Evolutionary conservation across 1,140 invertebrate species (phyloP).

Genomic region (Drosophila asahinai): DNA sequence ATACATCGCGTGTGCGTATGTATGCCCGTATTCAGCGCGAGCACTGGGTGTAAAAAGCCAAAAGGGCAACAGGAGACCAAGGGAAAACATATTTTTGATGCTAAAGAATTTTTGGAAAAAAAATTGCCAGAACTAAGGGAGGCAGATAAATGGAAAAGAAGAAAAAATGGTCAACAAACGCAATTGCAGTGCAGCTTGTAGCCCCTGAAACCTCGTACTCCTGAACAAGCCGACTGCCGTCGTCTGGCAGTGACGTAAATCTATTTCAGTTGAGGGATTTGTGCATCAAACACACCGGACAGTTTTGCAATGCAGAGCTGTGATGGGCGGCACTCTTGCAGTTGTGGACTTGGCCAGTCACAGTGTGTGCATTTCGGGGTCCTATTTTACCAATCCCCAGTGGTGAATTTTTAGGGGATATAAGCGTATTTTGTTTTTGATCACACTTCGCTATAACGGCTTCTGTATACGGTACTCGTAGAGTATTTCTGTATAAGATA

Average conservation of each 20-base stretch:
- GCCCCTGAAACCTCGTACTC: constrained; percentile 10
- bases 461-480: constrained; percentile 6
- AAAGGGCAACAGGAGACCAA: constrained; percentile 16
- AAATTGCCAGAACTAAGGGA: constrained; percentile 63
- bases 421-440: constrained; percentile 36
- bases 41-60: constrained; percentile 26
- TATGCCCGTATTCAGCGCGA: not conserved
- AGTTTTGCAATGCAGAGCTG: constrained; percentile 72
- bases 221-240: constrained; percentile 20
- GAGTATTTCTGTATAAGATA: not conserved
- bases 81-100: constrained; percentile 70
- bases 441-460: constrained; percentile 28
- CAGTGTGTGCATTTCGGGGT: constrained; percentile 61
- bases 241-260: constrained; percentile 80
- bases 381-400: constrained; percentile 3
- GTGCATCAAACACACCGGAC: constrained; percentile 78
- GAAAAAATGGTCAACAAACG: constrained; percentile 74
- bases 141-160: constrained; percentile 20
- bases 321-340: constrained; percentile 30
- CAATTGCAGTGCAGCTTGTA: constrained; percentile 41
- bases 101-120: constrained; percentile 78
- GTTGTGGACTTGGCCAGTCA: constrained; percentile 50
- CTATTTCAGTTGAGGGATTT: constrained; percentile 83
- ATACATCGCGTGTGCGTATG: not conserved
- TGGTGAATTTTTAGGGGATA: constrained; percentile 27